A percentile compares a stretch with the other conserved stretches of the same genome.
phyloP scores from a whole-genome alignment of 2,113 vertebrate species.

The Otis tarda region DNA sequence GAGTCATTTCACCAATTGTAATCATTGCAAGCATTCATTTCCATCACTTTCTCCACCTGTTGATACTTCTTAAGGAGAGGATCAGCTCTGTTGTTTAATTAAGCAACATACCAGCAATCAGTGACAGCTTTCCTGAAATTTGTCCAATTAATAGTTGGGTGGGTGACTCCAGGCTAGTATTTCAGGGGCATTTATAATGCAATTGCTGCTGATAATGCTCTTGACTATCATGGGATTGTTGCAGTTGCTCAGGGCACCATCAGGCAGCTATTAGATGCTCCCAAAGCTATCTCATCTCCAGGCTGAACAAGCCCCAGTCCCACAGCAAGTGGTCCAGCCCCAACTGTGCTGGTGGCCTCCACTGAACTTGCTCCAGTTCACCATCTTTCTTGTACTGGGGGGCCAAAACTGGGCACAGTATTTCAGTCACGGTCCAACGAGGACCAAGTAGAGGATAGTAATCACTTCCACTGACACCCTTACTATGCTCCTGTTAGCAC shows the following conservation, averaged over 20 bases:
- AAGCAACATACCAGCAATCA: not conserved
- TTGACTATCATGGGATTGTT: not conserved
- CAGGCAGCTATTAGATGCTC: not conserved
- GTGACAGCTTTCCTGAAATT: not conserved
- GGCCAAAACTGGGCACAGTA: fast-evolving
- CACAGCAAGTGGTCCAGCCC: not conserved
- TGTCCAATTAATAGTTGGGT: not conserved
- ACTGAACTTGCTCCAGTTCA: not conserved
- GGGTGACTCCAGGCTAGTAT: not conserved
- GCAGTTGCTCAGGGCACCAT: not conserved
- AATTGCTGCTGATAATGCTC: not conserved
- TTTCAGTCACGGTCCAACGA: not conserved
- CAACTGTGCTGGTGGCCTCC: not conserved
- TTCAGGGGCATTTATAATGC: not conserved
- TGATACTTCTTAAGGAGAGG: not conserved
- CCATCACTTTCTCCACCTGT: not conserved
- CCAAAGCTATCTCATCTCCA: not conserved
- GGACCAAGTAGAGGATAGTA: not conserved
- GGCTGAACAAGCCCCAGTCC: not conserved
- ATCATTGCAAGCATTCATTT: not conserved
- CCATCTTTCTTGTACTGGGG: not conserved
- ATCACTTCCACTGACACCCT: not conserved
- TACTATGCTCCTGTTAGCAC: not conserved
- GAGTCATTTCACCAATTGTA: not conserved
- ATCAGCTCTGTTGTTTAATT: not conserved